A percentile compares a stretch with the other conserved stretches of the same genome.
These are phyloP conservation scores for Noctua janthe DNA, from an alignment of 2,888 invertebrate species.

Conservation along the genomic window DNA sequence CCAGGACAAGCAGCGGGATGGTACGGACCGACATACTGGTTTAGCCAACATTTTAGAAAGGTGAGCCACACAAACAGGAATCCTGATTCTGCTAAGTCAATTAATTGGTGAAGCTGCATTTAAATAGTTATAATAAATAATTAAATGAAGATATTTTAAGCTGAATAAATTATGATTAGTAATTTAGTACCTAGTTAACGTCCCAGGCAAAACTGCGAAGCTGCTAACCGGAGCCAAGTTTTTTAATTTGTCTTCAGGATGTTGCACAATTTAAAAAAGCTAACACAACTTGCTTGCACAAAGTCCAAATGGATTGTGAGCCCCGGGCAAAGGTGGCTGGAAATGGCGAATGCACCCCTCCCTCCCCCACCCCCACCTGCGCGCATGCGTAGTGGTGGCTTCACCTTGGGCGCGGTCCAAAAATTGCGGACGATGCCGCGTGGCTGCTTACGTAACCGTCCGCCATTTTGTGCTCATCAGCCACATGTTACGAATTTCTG, in stretches of 20 bases:
- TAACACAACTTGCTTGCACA: constrained; percentile 5
- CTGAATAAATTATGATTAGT: constrained; percentile 7
- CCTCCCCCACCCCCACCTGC: constrained; percentile 20
- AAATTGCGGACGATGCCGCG: background rate
- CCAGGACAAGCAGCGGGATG: constrained; percentile 55
- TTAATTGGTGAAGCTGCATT: constrained; percentile 46
- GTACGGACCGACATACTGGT: constrained; percentile 61
- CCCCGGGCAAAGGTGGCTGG: constrained; percentile 2
- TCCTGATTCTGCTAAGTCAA: constrained; percentile 66
- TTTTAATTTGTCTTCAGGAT: constrained; percentile 7
- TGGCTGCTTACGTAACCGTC: background rate
- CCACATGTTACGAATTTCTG: constrained; percentile 3
- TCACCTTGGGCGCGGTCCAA: background rate
- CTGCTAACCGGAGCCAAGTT: background rate
- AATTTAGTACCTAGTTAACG: constrained; percentile 33
- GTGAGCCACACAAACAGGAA: constrained; percentile 79
- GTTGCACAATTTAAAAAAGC: background rate
- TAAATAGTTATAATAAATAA: constrained; percentile 10
- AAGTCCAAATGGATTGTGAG: constrained; percentile 13
- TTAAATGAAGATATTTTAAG: constrained; percentile 18
- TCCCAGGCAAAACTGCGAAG: constrained; percentile 14
- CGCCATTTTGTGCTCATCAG: constrained; percentile 33
- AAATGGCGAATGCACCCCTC: background rate
- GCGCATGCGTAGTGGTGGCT: constrained; percentile 27
- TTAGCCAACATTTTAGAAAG: constrained; percentile 77